Evolutionary conservation across 2,797 vertebrate genomes (phyloP).

Genomic region (Protonibea diacanthus): DNA sequence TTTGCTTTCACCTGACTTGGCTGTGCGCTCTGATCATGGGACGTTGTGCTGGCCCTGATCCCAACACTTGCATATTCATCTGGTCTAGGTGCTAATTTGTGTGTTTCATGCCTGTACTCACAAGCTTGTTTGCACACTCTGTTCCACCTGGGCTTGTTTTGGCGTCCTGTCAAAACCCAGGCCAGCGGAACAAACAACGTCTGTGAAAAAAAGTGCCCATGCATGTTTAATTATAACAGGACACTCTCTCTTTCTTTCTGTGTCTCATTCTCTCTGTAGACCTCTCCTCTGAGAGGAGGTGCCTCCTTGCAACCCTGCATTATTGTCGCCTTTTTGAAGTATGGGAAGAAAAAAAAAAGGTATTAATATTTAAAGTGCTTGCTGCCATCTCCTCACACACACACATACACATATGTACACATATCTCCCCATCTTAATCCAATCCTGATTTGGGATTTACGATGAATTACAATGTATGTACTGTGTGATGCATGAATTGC

Average conservation of each 20-base stretch:
- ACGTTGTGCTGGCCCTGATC: constrained; percentile 79
- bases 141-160: constrained; percentile 97
- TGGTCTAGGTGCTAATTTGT: constrained; percentile 95
- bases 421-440: constrained; percentile 74
- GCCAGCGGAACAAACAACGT: constrained; percentile 94
- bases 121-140: constrained; percentile 95
- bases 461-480: constrained; percentile 52
- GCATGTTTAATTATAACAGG: constrained; percentile 98
- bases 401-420: constrained; percentile 45
- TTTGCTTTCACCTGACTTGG: constrained; percentile 67
- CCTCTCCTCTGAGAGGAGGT: constrained; percentile 90
- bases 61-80: constrained; percentile 91
- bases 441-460: constrained; percentile 69
- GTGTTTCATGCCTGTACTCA: constrained; percentile 93
- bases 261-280: constrained; percentile 83
- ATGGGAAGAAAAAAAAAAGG: constrained; percentile 81
- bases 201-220: constrained; percentile 91
- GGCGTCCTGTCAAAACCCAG: constrained; percentile 96
- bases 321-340: constrained; percentile 94
- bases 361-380: constrained; percentile 94
- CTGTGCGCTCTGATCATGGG: constrained; percentile 54
- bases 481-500: constrained; percentile 47
- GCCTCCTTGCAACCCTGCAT: constrained; percentile 89
- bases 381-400: constrained; percentile 68
- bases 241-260: constrained; percentile 63